phyloP scores from a whole-genome alignment of 2,113 vertebrate genomes.

The Cololabis saira region DNA sequence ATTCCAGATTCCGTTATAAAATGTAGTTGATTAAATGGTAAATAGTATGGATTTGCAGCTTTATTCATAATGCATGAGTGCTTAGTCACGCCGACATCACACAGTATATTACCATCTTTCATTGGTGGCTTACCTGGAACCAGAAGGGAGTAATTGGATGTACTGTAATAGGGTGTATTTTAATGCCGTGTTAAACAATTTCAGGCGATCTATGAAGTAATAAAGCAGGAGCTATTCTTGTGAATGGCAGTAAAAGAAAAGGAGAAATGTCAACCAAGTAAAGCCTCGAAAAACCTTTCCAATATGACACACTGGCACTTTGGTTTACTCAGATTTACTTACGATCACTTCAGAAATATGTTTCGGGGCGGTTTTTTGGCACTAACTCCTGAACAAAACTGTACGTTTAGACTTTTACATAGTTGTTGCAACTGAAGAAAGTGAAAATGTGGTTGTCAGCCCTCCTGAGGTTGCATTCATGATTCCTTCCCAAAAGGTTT shows the following conservation, averaged over 20 bases:
- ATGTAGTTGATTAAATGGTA: conserved; percentile 51
- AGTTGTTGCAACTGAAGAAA: conserved; percentile 15
- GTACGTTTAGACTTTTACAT: conserved; percentile 20
- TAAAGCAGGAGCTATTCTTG: too few species aligned
- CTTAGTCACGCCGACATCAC: conserved; percentile 18
- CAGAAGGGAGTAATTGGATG: conserved; percentile 6
- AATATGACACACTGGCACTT: conserved; percentile 31
- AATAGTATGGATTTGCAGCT: conserved; percentile 58
- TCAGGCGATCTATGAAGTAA: conserved; percentile 6
- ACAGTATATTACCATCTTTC: neutral
- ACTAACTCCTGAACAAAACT: conserved; percentile 21
- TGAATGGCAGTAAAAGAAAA: neutral
- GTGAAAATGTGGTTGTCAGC: conserved; percentile 20
- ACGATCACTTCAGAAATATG: conserved; percentile 5
- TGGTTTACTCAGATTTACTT: conserved; percentile 25
- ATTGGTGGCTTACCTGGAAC: conserved; percentile 24
- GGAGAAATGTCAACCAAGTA: conserved; percentile 18
- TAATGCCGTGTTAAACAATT: neutral
- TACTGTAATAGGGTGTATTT: conserved; percentile 21
- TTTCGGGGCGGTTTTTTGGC: neutral
- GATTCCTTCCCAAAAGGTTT: conserved; percentile 33
- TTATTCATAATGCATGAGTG: conserved; percentile 22
- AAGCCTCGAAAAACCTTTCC: conserved; percentile 8
- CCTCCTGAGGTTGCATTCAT: conserved; percentile 49
- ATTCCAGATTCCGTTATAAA: conserved; percentile 53